These are phyloP conservation scores for Encarsia formosa DNA, from an alignment of 2,888 invertebrate species.

Conservation along the genomic window DNA sequence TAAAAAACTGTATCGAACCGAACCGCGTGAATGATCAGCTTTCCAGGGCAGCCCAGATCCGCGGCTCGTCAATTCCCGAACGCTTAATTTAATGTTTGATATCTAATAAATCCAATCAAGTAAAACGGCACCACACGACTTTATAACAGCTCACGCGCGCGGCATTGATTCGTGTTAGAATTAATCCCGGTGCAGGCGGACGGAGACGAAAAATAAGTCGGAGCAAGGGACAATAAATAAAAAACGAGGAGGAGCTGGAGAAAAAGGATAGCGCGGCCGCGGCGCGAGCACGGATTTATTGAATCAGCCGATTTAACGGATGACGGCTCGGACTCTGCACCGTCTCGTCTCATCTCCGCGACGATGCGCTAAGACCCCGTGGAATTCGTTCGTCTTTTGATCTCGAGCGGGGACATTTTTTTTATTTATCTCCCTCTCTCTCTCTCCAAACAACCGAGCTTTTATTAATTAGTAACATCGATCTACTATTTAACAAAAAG, in stretches of 20 bases:
- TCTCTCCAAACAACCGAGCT: no score
- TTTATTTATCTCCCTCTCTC: no score
- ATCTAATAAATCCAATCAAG: constrained; percentile 24
- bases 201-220: not conserved
- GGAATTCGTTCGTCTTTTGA: no score
- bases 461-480: no score
- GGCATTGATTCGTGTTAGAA: constrained; percentile 49
- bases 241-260: not conserved
- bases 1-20: no score
- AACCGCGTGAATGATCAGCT: not conserved
- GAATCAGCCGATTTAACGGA: constrained; percentile 49
- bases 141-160: constrained; percentile 42
- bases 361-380: constrained; percentile 3
- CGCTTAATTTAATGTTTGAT: constrained; percentile 22
- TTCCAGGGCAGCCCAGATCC: not conserved
- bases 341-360: constrained; percentile 5
- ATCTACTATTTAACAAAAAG: no score
- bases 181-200: constrained; percentile 41
- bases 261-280: not conserved
- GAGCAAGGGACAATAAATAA: not conserved
- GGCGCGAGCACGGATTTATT: constrained; percentile 47
- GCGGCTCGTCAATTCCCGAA: not conserved
- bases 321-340: constrained; percentile 31
- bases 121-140: constrained; percentile 20
- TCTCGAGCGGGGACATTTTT: no score